Evolutionary conservation across 2,888 invertebrate genomes (phyloP).

Genomic region (Nomada hirtipes): DNA sequence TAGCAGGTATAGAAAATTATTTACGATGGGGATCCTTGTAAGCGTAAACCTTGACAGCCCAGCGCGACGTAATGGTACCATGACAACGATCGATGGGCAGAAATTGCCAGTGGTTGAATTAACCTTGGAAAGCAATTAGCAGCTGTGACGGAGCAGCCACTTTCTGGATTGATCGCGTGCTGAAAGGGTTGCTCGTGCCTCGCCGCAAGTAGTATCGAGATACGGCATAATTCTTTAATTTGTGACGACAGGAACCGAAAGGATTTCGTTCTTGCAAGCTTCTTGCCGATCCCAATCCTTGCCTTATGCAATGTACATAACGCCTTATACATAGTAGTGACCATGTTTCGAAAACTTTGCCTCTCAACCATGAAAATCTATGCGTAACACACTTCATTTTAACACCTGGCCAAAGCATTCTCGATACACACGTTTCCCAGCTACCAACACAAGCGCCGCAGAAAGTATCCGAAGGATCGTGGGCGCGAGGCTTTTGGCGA

Average conservation of each 20-base stretch:
- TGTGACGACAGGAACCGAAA: slow-evolving; percentile 23
- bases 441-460: background rate
- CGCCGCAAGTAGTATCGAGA: background rate
- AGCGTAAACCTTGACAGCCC: background rate
- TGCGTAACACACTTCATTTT: no score
- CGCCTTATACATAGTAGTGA: no score
- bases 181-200: background rate
- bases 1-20: background rate
- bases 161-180: slow-evolving; percentile 33
- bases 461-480: background rate
- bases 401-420: background rate
- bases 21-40: no score
- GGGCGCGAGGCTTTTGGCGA: background rate
- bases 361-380: no score
- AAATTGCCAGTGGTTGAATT: slow-evolving; percentile 41
- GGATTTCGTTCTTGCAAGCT: background rate
- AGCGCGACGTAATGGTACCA: no score
- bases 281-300: background rate
- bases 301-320: background rate
- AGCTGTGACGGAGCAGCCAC: slow-evolving; percentile 41
- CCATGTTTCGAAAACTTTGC: no score
- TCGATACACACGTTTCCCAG: background rate
- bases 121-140: slow-evolving; percentile 65
- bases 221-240: slow-evolving; percentile 26
- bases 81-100: slow-evolving; percentile 47